phyloP scores from a whole-genome alignment of 2,113 vertebrate genomes.

The Silurus glanis region DNA sequence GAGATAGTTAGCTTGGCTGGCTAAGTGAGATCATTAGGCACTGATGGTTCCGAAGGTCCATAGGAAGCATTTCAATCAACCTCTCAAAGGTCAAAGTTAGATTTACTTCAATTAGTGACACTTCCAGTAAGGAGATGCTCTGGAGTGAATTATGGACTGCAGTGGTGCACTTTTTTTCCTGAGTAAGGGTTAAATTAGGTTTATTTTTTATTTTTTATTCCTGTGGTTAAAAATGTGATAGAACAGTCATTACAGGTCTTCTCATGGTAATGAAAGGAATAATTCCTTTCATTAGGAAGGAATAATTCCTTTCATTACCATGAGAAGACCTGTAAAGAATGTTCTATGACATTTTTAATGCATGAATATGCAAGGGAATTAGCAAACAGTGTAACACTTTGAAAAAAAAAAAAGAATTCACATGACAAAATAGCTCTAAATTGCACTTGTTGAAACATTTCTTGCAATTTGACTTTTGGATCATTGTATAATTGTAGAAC shows the following conservation, averaged over 20 bases:
- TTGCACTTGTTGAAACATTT: too few relatives aligned
- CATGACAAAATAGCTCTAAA: too few relatives aligned
- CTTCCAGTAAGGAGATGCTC: not conserved
- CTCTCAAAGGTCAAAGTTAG: not conserved
- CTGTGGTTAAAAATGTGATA: not conserved
- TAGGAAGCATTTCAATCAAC: not conserved
- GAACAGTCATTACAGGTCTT: not conserved
- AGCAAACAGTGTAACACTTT: too few relatives aligned
- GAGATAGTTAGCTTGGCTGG: slow-evolving; percentile 11
- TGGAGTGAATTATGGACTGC: not conserved
- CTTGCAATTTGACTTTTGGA: too few relatives aligned
- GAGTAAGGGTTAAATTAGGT: not conserved
- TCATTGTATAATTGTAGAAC: too few relatives aligned
- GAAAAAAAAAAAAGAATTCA: too few relatives aligned
- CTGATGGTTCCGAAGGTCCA: not conserved
- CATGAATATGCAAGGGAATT: too few relatives aligned
- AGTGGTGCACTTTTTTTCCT: not conserved
- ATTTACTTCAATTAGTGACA: slow-evolving; percentile 3
- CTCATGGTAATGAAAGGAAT: not conserved
- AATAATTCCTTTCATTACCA: not conserved
- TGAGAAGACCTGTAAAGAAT: not conserved
- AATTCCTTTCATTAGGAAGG: too few relatives aligned
- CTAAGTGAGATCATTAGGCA: slow-evolving; percentile 7
- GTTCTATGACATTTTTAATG: not conserved
- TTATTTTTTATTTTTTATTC: not conserved